phyloP scores from a whole-genome alignment of 2,113 vertebrate genomes.

The Microtus pennsylvanicus region DNA sequence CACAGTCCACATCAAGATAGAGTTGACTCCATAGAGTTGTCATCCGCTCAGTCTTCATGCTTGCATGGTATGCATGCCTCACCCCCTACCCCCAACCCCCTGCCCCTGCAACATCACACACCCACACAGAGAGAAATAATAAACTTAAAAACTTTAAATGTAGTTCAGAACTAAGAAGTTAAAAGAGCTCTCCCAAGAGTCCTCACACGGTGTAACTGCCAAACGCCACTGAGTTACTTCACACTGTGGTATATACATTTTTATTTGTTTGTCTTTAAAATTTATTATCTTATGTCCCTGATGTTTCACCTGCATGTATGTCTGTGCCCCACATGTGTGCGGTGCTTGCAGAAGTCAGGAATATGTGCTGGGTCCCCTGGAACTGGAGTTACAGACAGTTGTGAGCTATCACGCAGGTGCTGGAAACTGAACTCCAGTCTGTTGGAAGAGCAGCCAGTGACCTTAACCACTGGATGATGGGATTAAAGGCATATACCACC shows the following conservation, averaged over 20 bases:
- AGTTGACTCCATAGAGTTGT: neutral
- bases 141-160: neutral
- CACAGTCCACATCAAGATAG: neutral
- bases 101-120: neutral
- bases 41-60: neutral
- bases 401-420: neutral
- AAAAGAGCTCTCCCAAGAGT: neutral
- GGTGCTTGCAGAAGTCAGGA: neutral
- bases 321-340: neutral
- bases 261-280: neutral
- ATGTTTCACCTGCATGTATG: neutral
- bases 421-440: neutral
- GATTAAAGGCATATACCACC: neutral
- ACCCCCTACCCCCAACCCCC: rapidly evolving
- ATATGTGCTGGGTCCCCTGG: neutral
- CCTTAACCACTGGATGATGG: neutral
- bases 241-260: neutral
- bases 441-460: neutral
- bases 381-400: neutral
- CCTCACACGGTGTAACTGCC: neutral
- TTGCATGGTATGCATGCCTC: neutral
- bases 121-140: neutral
- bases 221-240: neutral
- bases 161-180: neutral
- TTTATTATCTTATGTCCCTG: neutral